Conservation (phyloP, 2,113 vertebrate genomes). For the Serilophus lunatus region DNA sequence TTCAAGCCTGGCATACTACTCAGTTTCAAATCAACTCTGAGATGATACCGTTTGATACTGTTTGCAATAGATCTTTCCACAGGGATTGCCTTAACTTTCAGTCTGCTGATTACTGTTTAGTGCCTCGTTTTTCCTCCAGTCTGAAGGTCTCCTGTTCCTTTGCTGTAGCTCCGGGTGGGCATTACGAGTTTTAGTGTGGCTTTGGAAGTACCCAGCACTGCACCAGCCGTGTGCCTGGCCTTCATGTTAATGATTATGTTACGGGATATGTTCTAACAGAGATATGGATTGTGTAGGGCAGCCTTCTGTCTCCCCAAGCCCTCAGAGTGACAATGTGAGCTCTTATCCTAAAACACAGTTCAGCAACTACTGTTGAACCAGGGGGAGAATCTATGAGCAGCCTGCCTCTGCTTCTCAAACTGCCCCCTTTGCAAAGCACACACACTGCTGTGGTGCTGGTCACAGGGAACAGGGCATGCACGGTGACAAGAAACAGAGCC, state of each 20-base stretch:
- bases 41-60: neutral
- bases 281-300: neutral
- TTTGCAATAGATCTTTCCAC: neutral
- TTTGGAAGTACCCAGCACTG: neutral
- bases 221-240: neutral
- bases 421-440: neutral
- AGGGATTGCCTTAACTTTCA: neutral
- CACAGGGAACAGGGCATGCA: neutral
- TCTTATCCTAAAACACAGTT: neutral
- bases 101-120: neutral
- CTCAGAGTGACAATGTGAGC: rapidly evolving
- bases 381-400: neutral
- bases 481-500: too few relatives aligned
- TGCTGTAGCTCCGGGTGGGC: neutral
- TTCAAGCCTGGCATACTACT: neutral
- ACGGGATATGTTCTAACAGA: neutral
- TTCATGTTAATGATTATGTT: neutral
- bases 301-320: neutral
- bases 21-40: neutral
- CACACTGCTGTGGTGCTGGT: rapidly evolving
- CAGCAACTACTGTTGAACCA: neutral
- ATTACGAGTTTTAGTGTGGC: neutral
- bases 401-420: neutral
- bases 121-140: neutral
- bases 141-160: neutral